phyloP scores from a whole-genome alignment of 2,797 vertebrate genomes.

The Zenarchopterus dispar region DNA sequence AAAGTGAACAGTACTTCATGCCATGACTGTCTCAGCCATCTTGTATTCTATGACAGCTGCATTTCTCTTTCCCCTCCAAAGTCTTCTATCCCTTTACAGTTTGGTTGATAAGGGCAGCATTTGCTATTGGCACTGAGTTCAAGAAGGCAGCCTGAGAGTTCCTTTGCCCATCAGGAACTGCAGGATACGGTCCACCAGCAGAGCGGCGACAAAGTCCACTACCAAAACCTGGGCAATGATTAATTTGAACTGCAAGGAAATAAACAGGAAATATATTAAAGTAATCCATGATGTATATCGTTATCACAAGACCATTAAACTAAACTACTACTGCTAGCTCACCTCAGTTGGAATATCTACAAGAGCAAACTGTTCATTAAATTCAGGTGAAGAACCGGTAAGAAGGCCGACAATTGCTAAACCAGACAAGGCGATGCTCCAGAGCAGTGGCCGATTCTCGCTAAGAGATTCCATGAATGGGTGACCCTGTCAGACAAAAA shows the following conservation, averaged over 20 bases:
- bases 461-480: constrained; percentile 97
- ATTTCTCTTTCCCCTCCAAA: constrained; percentile 51
- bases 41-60: constrained; percentile 57
- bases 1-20: constrained; percentile 72
- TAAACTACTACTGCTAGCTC: constrained; percentile 29
- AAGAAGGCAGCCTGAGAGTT: constrained; percentile 93
- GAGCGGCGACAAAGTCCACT: constrained; percentile 89
- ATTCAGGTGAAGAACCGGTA: constrained; percentile 91
- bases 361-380: constrained; percentile 94
- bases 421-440: constrained; percentile 92
- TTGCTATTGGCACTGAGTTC: constrained; percentile 83
- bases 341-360: constrained; percentile 96
- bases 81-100: constrained; percentile 75
- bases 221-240: constrained; percentile 91
- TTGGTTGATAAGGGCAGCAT: constrained; percentile 75
- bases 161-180: constrained; percentile 93
- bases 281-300: neutral
- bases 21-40: constrained; percentile 68
- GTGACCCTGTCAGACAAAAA: constrained; percentile 84
- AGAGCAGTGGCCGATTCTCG: constrained; percentile 93
- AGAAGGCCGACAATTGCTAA: constrained; percentile 90
- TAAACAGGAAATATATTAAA: constrained; percentile 17
- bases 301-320: constrained; percentile 6
- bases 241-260: constrained; percentile 88
- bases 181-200: constrained; percentile 89